Base-by-base conservation (phyloP, 2,113 vertebrate genomes). In the Otis tarda region DNA sequence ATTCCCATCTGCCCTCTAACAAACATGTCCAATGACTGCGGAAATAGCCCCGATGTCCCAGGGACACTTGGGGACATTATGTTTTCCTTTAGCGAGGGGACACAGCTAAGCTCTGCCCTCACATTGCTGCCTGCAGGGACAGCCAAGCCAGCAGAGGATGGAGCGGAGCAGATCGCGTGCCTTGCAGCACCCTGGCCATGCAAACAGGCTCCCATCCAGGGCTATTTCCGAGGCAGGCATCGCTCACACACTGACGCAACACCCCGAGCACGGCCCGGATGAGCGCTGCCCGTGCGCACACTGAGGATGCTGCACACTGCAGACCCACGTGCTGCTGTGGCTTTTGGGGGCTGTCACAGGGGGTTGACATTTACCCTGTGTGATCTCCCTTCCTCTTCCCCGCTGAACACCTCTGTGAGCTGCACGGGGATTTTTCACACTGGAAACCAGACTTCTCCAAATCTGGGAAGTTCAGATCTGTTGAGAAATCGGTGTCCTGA, bases 151-250 rank as follows among this genome's bases (percentile, higher is more conserved):
- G 49, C 5, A 18, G 52, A n/a, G 75, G 87, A 16, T 4, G 43
- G 57, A 41, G 60, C 39, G 27, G 88, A 61, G 57, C 59, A 30
- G 65, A 37, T 21, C 5, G 2, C 2, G 0, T 4, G 28, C 52
- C 39, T 43, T 3, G 41, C 4, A 55, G 65, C 61, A 30, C 50
- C 5, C 0, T 0, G 76, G 14, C 15, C 37, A 4, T 2, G 23
- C 13, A 11, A 31, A 33, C 0, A 1, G 52, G 53, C 15, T 86
- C 19, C 28, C 59, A 27, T 59, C 7, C 0, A 0, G 2, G 6
- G 47, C 61, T 27, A 1, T 12, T 59, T 19, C 67, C 80, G 33
- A 12, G 70, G 79, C 39, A 55, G 59, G 12, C 37, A 9, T 10
- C 3, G 17, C 13, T 55, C 49, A 12, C 0, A 0, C 14, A 3